Conservation (phyloP, 2,888 invertebrate genomes). For the Mythimna albipuncta region DNA sequence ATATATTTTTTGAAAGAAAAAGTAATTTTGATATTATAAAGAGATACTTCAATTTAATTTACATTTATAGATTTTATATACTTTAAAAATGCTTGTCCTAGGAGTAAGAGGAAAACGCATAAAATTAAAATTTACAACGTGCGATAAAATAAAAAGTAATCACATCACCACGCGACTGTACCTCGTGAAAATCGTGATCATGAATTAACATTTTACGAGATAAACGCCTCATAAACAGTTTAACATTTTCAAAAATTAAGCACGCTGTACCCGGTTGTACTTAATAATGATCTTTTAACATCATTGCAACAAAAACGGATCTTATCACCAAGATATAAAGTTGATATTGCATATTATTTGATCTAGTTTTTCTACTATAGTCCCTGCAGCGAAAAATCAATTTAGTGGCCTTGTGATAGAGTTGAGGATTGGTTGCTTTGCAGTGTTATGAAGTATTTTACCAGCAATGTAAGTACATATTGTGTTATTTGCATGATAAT, state of each 20-base stretch:
- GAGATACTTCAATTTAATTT: background rate
- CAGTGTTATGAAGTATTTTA: conserved; percentile 19
- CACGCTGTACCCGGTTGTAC: conserved; percentile 25
- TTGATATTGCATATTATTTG: conserved; percentile 8
- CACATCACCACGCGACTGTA: conserved; percentile 54
- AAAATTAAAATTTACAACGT: conserved; percentile 35
- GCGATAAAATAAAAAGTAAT: conserved; percentile 47
- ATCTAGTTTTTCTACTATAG: background rate
- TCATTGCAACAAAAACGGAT: conserved; percentile 19
- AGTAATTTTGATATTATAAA: too few species aligned
- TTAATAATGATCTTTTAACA: conserved; percentile 41
- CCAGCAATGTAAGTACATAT: conserved; percentile 35
- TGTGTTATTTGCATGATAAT: conserved; percentile 61
- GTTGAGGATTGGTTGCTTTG: conserved; percentile 14
- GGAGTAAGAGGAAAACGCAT: conserved; percentile 14
- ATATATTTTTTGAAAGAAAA: too few species aligned
- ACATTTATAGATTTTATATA: background rate
- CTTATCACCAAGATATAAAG: conserved; percentile 22
- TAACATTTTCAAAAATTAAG: conserved; percentile 63
- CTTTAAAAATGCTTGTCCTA: background rate
- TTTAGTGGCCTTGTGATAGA: fast-evolving
- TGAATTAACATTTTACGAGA: conserved; percentile 69
- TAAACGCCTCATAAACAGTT: conserved; percentile 58
- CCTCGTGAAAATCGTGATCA: conserved; percentile 55
- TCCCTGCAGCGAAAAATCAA: background rate